Conservation (phyloP, 2,888 invertebrate species). For the Nysson spinosus region DNA sequence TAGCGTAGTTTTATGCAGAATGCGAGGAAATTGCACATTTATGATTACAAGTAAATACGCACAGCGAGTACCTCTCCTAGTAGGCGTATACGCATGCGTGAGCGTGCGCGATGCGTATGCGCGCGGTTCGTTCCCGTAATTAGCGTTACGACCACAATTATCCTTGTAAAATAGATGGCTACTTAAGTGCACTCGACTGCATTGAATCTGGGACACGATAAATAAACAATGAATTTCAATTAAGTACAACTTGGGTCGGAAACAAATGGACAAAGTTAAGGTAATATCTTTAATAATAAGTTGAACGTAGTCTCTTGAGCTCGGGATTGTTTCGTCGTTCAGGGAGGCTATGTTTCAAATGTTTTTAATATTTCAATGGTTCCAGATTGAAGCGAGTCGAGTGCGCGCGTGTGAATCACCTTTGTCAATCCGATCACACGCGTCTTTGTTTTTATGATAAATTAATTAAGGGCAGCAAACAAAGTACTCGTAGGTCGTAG, state of each 20-base stretch:
- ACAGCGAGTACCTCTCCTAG: conserved; percentile 38
- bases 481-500: not conserved
- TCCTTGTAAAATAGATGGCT: conserved; percentile 36
- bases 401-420: conserved; percentile 1
- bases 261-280: too few relatives aligned
- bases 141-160: conserved; percentile 37
- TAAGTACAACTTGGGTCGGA: too few relatives aligned
- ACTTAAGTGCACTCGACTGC: conserved; percentile 12
- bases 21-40: conserved; percentile 38
- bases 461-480: not conserved
- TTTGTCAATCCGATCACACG: too few relatives aligned
- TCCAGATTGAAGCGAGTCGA: not conserved
- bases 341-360: too few relatives aligned
- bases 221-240: too few relatives aligned
- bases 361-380: too few relatives aligned
- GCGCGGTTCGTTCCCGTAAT: too few relatives aligned
- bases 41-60: conserved; percentile 40
- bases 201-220: too few relatives aligned
- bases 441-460: not conserved
- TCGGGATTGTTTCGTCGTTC: too few relatives aligned
- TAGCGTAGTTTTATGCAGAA: conserved; percentile 23
- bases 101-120: too few relatives aligned
- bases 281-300: too few relatives aligned
- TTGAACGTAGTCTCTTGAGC: too few relatives aligned
- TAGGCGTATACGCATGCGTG: conserved; percentile 15